Evolutionary conservation across 2,113 vertebrate species (phyloP), one percentile per base, ranked within the genome.

Genomic region (Pagrus major): DNA sequence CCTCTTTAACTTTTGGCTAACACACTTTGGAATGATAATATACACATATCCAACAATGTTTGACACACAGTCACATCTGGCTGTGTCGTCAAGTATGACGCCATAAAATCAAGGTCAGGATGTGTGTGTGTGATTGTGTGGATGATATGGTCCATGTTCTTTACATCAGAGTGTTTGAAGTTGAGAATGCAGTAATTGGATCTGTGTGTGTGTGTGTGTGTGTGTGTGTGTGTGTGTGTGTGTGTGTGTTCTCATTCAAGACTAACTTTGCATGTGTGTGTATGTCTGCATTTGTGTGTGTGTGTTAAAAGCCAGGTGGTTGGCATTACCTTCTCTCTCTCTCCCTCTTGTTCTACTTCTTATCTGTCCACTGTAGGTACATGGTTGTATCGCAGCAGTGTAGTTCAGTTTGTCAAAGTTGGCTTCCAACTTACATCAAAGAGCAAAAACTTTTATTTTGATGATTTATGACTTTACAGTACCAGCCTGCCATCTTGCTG

Each of bases 81-180:
- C 33, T 54, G 11, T 73, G 39, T 71, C 6, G 6, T 64, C 12
- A 73, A 44, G 59, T 61, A 41, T 81, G 65, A 78, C 37, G 7
- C 23, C 59, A 72, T 78, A 27, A 80, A 72, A 21, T 41, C 37
- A 41, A 33, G 68, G 54, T 76, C 78, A 9, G 15, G 35, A 29
- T 9, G 23, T 49, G 29, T 71, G 37, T 42, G 35, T 70, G 51
- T 42, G n/a, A 37, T 16, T 20, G 39, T 29, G 39, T 61, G 33
- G 52, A 70, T 80, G 81, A 84, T 35, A 65, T 65, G 44, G 52
- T 0, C 51, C 58, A 76, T 76, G 65, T 61, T 76, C 60, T 80
- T 41, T 64, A 76, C 52, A 73, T 84, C 59, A 55, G 31, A 42
- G 47, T 33, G 51, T 91, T 88, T 91, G 75, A 92, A 86, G 74